Evolutionary conservation across 2,888 invertebrate species (phyloP).

Genomic region (Phymatocera aterrima): DNA sequence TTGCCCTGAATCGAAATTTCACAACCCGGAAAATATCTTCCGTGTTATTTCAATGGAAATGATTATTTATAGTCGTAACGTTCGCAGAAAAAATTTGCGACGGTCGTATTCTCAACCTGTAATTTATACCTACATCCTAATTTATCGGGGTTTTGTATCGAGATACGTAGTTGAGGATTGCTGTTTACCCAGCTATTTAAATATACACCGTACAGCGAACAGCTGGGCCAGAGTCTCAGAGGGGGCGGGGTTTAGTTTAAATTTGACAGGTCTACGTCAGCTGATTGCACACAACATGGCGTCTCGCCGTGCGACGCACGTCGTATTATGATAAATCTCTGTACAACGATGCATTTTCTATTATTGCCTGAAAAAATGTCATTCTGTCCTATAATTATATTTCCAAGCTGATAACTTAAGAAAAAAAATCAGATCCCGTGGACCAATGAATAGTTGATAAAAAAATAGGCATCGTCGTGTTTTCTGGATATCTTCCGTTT

Average conservation of each 20-base stretch:
- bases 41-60: too few species aligned
- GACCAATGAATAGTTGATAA: neutral
- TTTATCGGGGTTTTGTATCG: neutral
- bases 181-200: constrained; percentile 28
- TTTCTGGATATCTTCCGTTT: neutral
- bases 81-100: too few species aligned
- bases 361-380: neutral
- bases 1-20: too few species aligned
- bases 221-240: neutral
- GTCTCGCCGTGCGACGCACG: neutral
- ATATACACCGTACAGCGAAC: constrained; percentile 5
- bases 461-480: neutral
- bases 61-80: too few species aligned
- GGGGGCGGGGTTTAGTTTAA: constrained; percentile 21
- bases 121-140: neutral
- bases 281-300: constrained; percentile 29
- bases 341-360: neutral
- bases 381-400: neutral
- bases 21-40: neutral
- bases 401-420: too few species aligned
- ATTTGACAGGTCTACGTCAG: constrained; percentile 32
- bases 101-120: neutral
- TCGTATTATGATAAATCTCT: neutral
- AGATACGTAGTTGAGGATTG: neutral
- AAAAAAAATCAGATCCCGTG: neutral